Percentiles rank a stretch among this genome's conserved stretches.
These are phyloP conservation scores for Isurus oxyrinchus DNA, from an alignment of 2,113 vertebrate genomes.

Conservation along the genomic window DNA sequence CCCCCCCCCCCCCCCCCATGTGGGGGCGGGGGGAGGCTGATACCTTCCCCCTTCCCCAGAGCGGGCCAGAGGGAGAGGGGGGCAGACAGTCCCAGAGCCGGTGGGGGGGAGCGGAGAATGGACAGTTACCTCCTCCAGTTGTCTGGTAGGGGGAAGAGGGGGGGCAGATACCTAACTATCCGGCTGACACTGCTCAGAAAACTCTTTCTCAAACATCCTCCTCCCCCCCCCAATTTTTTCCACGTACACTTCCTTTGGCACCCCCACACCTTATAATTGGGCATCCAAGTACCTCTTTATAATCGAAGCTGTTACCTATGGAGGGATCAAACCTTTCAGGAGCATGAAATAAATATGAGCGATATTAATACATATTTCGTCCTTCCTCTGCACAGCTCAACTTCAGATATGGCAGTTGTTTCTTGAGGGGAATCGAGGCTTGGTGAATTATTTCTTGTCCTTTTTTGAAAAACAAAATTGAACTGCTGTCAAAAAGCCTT, in stretches of 20 bases:
- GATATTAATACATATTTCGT: neutral
- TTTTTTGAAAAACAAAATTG: neutral
- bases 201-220: neutral
- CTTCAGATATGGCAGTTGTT: neutral
- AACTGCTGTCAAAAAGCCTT: neutral
- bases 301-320: neutral
- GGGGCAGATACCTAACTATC: neutral
- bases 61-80: neutral
- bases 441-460: neutral
- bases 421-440: neutral
- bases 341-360: neutral
- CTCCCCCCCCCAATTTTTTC: neutral
- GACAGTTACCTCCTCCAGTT: no score
- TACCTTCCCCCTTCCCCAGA: neutral
- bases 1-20: neutral
- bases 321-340: neutral
- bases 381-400: neutral
- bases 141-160: no score
- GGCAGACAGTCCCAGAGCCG: neutral
- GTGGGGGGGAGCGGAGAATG: no score
- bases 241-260: neutral
- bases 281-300: neutral
- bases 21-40: neutral
- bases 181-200: neutral
- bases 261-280: neutral